Evolutionary conservation across 1,140 invertebrate genomes (phyloP), one percentile per base, ranked within the genome.

Genomic region (Eumeta japonica): DNA sequence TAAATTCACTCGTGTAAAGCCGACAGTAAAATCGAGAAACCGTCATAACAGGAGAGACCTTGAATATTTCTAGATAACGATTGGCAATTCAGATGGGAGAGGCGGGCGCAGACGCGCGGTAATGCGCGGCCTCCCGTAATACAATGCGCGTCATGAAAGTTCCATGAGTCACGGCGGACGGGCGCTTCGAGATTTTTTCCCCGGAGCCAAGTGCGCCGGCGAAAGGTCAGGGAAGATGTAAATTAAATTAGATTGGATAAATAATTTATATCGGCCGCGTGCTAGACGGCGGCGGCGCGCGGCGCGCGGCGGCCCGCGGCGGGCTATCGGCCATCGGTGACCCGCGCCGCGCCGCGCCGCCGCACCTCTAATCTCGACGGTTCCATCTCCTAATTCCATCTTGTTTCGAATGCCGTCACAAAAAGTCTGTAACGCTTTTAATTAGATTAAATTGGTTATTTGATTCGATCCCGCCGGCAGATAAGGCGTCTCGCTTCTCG

Each of bases 381-480:
- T 60, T 61, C 55, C 62, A 73, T 73, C 68, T 66, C 46, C 47
- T 66, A 65, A 67, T 65, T 66, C 56, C 57, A 50, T 67, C 66
- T 71, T 71, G 62, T 68, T 68, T 65, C 58, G 61, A 24, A 58
- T 59, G 42, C 48, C 55, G 55, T n/a, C 59, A 68, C 61, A 68
- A 71, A 73, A 68, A 70, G 71, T 52, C 62, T 68, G 64, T 70
- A 71, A 74, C 62, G 64, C 66, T 67, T 74, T 74, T 74, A 74
- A 74, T 74, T 74, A 74, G 61, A 71, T 70, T 70, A 67, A 71
- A 71, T 71, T 71, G 70, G 71, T 74, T 71, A 70, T 67, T 67
- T 60, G 48, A 58, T 58, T 56, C 50, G 63, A 70, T 66, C 61
- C 55, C 40, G 35, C 44, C 40, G 48, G 38, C 34, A 52, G 66